phyloP scores from a whole-genome alignment of 92 coral and sea anemone species.

The Nematostella vectensis region DNA sequence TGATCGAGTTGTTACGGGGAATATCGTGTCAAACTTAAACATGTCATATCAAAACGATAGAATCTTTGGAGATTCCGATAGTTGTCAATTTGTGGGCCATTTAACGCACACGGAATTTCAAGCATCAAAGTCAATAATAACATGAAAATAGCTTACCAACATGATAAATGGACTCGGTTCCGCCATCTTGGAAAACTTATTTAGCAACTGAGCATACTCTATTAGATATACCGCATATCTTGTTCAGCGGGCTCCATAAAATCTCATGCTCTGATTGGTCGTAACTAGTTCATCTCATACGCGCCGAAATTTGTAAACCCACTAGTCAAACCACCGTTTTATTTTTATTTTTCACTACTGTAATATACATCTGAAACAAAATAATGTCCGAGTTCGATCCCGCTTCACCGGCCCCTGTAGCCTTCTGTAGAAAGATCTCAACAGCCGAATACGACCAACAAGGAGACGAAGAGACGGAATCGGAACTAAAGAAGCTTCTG shows the following conservation, averaged over 20 bases:
- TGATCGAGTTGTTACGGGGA: too few species aligned
- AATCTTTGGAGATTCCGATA: too few species aligned
- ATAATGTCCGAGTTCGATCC: slow-evolving; percentile 44
- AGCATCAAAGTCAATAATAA: too few species aligned
- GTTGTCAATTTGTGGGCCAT: too few species aligned
- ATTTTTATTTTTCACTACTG: too few species aligned
- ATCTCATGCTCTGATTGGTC: slow-evolving; percentile 5
- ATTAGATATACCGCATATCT: too few species aligned
- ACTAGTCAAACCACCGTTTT: too few species aligned
- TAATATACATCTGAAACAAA: too few species aligned
- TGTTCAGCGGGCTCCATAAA: not conserved
- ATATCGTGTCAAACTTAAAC: too few species aligned
- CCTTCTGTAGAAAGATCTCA: slow-evolving; percentile 28
- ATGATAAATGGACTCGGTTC: not conserved
- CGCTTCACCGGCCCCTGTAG: slow-evolving; percentile 28
- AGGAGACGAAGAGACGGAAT: slow-evolving; percentile 40
- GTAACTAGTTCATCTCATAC: not conserved
- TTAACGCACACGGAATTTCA: too few species aligned
- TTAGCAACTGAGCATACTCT: slow-evolving; percentile 2
- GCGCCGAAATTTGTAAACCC: slow-evolving; percentile 1
- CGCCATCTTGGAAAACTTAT: not conserved
- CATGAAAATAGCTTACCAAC: not conserved
- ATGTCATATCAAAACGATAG: too few species aligned
- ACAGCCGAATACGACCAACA: slow-evolving; percentile 32
- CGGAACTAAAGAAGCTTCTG: slow-evolving; percentile 39